Base-by-base conservation (phyloP, 1,140 invertebrate species). In the Drosophila murphyi region DNA sequence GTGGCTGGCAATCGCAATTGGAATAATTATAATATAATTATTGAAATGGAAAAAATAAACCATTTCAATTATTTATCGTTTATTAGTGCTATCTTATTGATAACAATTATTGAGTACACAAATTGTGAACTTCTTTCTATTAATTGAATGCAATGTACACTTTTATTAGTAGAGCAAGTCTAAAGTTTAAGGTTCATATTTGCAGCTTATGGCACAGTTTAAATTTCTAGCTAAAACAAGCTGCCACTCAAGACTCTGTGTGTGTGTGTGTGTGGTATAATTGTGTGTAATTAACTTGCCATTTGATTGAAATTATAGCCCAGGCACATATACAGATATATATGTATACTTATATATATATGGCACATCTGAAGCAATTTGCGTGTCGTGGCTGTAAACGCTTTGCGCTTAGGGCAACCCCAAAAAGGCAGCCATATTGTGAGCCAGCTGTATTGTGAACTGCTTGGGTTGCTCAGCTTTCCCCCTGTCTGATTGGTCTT, bases 221-320 rank as follows among this genome's bases (percentile, higher is more conserved):
- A 37, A 51, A 43, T 32, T 52, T 52, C 52, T 20, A 52, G 59
- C 8, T 34, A 52, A 63, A 67, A 45, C 55, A 37, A 68, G 55
- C 63, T 72, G 70, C 63, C 63, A 68, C 32, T 72, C 63, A 52
- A 8, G 28, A 39, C 8, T 7, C 31, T 47, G 39, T 51, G 29
- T 28, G 56, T 51, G n/a, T 59, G 64, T 51, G 52, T 76, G 68
- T 83, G 61, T 72, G 55, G 57, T 78, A 70, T 87, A 87, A 87
- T 87, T 87, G 83, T 80, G 80, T 83, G 83, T 80, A 87, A 87
- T 86, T 86, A 86, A 87, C 70, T 87, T 83, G 80, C 85, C 82
- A 89, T 87, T 88, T 88, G 83, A 87, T 87, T 87, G 85, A 87
- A 87, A 87, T 87, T 87, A 88, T 87, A 88, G 72, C 62, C 65